These are phyloP conservation scores for Hemibagrus wyckioides DNA, from an alignment of 2,113 vertebrate species.

Conservation along the genomic window DNA sequence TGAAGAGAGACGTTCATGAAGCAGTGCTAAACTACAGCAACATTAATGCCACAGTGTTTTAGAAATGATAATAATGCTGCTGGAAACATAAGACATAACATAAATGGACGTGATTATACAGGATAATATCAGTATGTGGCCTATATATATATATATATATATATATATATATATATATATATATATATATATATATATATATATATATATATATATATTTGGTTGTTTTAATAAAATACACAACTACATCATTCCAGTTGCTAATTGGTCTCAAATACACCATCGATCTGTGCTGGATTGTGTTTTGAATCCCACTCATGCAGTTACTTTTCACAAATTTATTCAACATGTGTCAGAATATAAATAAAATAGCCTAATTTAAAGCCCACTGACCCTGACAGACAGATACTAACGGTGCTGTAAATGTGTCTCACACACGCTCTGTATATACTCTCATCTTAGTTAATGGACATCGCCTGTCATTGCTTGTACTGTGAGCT, in stretches of 20 bases:
- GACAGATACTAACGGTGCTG: neutral
- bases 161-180: no score
- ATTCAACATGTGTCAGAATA: neutral
- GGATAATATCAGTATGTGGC: no score
- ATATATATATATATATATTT: no score
- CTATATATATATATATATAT: no score
- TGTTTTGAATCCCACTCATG: neutral
- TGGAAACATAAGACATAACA: neutral
- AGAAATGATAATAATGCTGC: neutral
- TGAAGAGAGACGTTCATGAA: conserved; percentile 33
- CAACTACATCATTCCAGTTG: neutral
- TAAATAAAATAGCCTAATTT: neutral
- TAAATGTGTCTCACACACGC: neutral
- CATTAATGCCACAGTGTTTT: neutral
- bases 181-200: no score
- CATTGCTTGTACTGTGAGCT: neutral
- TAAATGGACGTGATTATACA: neutral
- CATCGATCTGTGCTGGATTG: neutral
- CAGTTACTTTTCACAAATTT: neutral
- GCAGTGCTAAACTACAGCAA: neutral
- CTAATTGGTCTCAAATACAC: neutral
- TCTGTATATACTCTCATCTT: no score
- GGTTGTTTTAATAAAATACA: neutral
- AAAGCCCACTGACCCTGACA: neutral
- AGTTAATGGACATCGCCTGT: no score